phyloP scores from a whole-genome alignment of 2,888 invertebrate species.

The Aleiodes alternator region DNA sequence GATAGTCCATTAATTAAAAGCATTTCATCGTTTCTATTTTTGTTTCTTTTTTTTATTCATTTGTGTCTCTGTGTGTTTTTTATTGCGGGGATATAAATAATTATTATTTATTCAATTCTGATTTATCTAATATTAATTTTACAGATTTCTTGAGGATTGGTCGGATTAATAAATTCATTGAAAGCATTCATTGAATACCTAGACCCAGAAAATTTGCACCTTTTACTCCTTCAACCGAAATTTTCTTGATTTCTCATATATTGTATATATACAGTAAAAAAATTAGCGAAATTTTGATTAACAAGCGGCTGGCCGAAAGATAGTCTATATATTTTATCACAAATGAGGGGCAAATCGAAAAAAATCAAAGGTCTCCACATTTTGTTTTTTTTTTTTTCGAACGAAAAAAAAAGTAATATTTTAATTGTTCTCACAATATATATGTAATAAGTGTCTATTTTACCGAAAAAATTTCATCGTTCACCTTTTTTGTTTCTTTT shows the following conservation, averaged over 20 bases:
- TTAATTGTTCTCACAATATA: too few relatives aligned
- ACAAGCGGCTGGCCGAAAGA: slow-evolving; percentile 26
- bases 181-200: slow-evolving; percentile 7
- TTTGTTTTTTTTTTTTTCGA: too few relatives aligned
- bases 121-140: slow-evolving; percentile 60
- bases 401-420: too few relatives aligned
- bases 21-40: too few relatives aligned
- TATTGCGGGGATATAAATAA: neutral
- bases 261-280: neutral
- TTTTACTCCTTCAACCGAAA: too few relatives aligned
- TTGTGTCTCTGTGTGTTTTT: neutral
- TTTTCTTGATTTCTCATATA: neutral
- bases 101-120: slow-evolving; percentile 8
- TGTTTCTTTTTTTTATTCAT: too few relatives aligned
- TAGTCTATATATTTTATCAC: slow-evolving; percentile 5
- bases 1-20: too few relatives aligned
- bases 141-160: slow-evolving; percentile 64
- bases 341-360: neutral
- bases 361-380: neutral
- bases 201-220: neutral
- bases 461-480: too few relatives aligned
- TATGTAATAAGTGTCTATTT: too few relatives aligned
- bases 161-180: slow-evolving; percentile 58
- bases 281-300: neutral
- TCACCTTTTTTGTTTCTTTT: too few relatives aligned